These are phyloP conservation scores for Rhabdornis inornatus DNA, from an alignment of 2,113 vertebrate genomes.

Conservation along the genomic window DNA sequence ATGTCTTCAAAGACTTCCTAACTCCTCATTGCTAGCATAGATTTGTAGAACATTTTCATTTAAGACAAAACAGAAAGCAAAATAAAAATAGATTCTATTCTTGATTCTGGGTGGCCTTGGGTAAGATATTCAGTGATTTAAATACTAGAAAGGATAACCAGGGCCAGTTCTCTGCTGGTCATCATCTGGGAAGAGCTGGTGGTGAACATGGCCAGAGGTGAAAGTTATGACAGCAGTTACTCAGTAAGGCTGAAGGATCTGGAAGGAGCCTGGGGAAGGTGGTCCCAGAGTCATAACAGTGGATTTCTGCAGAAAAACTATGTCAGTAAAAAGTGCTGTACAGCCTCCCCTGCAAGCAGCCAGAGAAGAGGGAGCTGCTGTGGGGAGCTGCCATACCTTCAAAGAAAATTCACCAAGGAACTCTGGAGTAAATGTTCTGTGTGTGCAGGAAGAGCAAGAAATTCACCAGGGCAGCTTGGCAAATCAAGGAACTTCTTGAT, in stretches of 20 bases:
- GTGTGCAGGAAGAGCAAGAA: not conserved
- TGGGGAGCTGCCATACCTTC: not conserved
- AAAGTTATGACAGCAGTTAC: not conserved
- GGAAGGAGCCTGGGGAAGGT: not conserved
- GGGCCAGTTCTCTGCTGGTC: not conserved
- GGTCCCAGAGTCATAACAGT: not conserved
- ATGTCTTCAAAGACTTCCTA: not conserved
- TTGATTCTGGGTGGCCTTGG: not conserved
- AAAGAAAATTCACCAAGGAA: not conserved
- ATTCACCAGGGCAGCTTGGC: not conserved
- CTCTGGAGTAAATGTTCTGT: not conserved
- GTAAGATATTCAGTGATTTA: not conserved
- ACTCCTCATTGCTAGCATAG: not conserved
- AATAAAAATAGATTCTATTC: not conserved
- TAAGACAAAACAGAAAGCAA: not conserved
- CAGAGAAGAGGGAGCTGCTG: not conserved
- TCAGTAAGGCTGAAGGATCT: not conserved
- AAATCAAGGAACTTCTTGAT: not conserved
- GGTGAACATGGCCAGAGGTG: not conserved
- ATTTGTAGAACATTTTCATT: not conserved
- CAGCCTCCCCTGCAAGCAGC: not conserved
- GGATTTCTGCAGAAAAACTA: not conserved
- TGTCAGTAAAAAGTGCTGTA: not conserved
- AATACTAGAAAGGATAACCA: not conserved
- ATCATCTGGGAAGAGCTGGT: not conserved